A percentile compares a stretch with the other conserved stretches of the same genome.
Evolutionary conservation across 2,113 vertebrate genomes (phyloP).

Genomic region (Tupaia chinensis): DNA sequence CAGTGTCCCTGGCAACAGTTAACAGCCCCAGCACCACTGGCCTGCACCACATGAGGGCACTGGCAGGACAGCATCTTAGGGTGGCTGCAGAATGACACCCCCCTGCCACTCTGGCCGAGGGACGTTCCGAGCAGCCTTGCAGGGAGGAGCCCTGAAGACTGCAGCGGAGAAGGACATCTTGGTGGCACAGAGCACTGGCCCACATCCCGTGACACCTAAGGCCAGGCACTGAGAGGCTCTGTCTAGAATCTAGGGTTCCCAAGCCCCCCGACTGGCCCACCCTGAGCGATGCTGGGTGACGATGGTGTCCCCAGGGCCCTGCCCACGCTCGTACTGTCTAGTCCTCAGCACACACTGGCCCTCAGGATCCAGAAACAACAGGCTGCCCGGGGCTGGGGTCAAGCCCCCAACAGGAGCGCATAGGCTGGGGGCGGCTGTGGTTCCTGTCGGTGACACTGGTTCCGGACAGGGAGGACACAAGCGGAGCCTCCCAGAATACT

Average conservation of each 20-base stretch:
- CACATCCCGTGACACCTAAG: fast-evolving
- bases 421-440: fast-evolving
- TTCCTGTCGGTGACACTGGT: neutral
- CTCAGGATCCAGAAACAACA: neutral
- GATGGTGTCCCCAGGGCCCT: neutral
- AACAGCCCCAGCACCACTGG: neutral
- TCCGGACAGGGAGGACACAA: neutral
- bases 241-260: neutral
- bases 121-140: fast-evolving
- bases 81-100: neutral
- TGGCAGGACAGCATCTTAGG: neutral
- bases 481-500: neutral
- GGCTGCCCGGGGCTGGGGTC: neutral
- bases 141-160: neutral
- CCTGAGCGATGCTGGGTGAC: too few relatives aligned
- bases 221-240: neutral
- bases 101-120: neutral
- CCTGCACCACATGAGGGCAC: fast-evolving
- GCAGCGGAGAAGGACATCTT: neutral
- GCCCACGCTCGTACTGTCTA: neutral
- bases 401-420: fast-evolving
- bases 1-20: neutral
- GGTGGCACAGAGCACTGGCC: too few relatives aligned
- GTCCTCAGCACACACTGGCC: neutral
- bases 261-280: neutral